Conservation (phyloP, 2,113 vertebrate genomes). For the Pomatorhinus ruficollis region DNA sequence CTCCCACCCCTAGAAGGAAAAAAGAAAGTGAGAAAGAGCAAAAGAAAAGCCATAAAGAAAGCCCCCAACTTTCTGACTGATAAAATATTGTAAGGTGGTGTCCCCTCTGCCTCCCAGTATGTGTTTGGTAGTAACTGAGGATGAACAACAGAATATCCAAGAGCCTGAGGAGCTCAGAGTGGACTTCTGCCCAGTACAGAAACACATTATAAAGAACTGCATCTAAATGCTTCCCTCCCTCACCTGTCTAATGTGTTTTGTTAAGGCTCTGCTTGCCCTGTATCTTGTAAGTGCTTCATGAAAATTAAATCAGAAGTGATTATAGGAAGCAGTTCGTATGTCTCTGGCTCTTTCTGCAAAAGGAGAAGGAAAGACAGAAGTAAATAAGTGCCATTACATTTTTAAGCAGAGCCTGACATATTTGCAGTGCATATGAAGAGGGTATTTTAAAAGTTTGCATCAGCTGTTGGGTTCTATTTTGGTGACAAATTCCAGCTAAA, state of each 20-base stretch:
- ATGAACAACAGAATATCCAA: neutral
- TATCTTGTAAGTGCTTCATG: neutral
- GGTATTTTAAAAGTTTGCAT: conserved; percentile 66
- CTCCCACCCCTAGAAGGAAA: neutral
- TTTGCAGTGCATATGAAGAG: conserved; percentile 30
- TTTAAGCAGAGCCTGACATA: conserved; percentile 23
- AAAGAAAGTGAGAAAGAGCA: neutral
- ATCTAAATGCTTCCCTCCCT: neutral
- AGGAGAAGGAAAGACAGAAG: neutral
- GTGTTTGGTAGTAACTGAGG: neutral
- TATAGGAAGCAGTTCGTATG: neutral
- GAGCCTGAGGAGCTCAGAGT: neutral
- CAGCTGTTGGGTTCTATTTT: conserved; percentile 70
- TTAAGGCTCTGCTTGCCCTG: neutral
- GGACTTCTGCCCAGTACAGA: neutral
- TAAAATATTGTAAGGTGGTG: neutral
- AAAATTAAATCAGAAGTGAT: conserved; percentile 35
- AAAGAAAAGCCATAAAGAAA: neutral
- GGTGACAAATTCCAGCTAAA: conserved; percentile 61
- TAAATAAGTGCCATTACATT: neutral
- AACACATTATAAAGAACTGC: neutral
- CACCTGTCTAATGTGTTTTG: conserved; percentile 21
- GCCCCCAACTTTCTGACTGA: neutral
- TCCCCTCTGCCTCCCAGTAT: too few relatives aligned
- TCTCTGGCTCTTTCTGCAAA: neutral